A percentile compares a stretch with the other conserved stretches of the same genome.
These are phyloP conservation scores for Chesias legatella DNA, from an alignment of 2,888 invertebrate species.

Conservation along the genomic window DNA sequence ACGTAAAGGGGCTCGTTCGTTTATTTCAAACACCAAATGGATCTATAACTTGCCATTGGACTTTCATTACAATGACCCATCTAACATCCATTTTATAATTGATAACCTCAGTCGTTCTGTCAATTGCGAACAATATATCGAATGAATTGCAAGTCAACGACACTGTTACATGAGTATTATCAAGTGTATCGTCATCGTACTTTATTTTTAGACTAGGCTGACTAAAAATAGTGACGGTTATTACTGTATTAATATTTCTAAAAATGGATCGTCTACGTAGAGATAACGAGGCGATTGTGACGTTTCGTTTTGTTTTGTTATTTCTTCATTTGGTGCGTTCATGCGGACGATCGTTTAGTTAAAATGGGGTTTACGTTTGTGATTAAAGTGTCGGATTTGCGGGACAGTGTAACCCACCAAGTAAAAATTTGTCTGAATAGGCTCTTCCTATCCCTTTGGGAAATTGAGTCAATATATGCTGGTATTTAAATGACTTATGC, in stretches of 20 bases:
- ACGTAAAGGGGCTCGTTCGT: not conserved
- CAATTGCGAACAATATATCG: conserved; percentile 50
- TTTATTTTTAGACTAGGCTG: conserved; percentile 78
- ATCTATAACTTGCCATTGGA: conserved; percentile 13
- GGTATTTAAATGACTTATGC: too few relatives aligned
- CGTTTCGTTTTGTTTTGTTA: conserved; percentile 45
- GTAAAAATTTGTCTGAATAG: too few relatives aligned
- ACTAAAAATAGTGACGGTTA: conserved; percentile 79
- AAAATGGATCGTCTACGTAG: conserved; percentile 76
- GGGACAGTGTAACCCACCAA: too few relatives aligned
- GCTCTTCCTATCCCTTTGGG: too few relatives aligned
- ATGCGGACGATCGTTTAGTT: conserved; percentile 14
- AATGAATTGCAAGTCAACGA: conserved; percentile 75
- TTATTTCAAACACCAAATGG: conserved; percentile 1
- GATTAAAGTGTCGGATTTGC: too few relatives aligned
- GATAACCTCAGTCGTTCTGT: conserved; percentile 46
- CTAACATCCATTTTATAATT: conserved; percentile 39
- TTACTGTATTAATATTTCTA: conserved; percentile 81
- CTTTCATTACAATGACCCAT: conserved; percentile 39
- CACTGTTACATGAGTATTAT: conserved; percentile 69
- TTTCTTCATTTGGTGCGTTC: conserved; percentile 26
- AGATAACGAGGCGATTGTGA: conserved; percentile 74
- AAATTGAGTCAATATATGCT: too few relatives aligned
- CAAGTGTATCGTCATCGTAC: conserved; percentile 69
- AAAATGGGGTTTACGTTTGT: not conserved